Percentiles rank a stretch among this genome's conserved stretches.
Evolutionary conservation across 2,888 invertebrate species (phyloP).

Genomic region (Timema podura): DNA sequence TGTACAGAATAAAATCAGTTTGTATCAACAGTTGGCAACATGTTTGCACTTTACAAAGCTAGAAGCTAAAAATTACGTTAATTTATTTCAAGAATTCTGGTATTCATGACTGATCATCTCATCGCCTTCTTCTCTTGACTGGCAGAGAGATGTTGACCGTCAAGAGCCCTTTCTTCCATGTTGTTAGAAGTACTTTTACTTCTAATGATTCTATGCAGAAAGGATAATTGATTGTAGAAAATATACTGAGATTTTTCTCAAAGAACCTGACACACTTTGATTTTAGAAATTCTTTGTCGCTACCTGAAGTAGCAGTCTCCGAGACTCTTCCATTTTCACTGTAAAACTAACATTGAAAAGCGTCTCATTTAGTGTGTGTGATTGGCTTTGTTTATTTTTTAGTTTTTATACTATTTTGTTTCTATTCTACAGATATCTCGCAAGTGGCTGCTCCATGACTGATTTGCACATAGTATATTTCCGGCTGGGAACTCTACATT

Average conservation of each 20-base stretch:
- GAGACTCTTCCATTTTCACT: background rate
- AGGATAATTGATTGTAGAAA: constrained; percentile 1
- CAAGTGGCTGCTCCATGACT: constrained; percentile 3
- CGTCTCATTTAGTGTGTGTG: background rate
- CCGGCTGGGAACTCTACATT: background rate
- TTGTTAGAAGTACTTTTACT: constrained; percentile 3
- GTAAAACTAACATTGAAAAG: background rate
- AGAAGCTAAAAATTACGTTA: too few relatives aligned
- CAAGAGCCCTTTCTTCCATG: constrained; percentile 3
- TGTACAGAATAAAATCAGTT: too few relatives aligned
- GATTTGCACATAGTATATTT: constrained; percentile 1
- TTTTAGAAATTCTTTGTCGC: background rate
- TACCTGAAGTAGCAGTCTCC: constrained; percentile 7
- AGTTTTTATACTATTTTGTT: too few relatives aligned
- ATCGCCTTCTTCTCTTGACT: too few relatives aligned
- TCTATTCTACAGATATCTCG: too few relatives aligned
- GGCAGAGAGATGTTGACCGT: background rate
- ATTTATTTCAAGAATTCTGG: too few relatives aligned
- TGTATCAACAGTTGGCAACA: too few relatives aligned
- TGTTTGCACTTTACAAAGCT: too few relatives aligned
- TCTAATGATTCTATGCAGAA: background rate
- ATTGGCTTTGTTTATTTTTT: too few relatives aligned
- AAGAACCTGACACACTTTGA: background rate
- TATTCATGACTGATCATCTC: too few relatives aligned
- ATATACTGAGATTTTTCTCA: background rate